phyloP scores from a whole-genome alignment of 2,888 invertebrate genomes.

The Xylocampa areola region DNA sequence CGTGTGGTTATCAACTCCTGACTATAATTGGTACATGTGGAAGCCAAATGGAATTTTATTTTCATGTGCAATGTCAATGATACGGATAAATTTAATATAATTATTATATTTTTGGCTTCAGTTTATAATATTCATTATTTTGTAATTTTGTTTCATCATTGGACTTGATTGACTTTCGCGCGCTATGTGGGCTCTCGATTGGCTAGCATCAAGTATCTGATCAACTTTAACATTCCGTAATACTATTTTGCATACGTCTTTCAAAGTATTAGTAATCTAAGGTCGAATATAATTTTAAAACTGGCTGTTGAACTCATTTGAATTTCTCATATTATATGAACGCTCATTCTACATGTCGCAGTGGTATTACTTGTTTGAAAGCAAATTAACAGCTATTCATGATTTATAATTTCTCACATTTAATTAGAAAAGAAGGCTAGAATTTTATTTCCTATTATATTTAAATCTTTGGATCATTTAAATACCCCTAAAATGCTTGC shows the following conservation, averaged over 20 bases:
- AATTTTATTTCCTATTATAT: neutral
- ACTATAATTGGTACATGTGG: constrained; percentile 44
- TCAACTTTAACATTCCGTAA: constrained; percentile 29
- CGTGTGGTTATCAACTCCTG: constrained; percentile 46
- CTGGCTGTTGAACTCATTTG: constrained; percentile 26
- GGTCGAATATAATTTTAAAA: constrained; percentile 29
- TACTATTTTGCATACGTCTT: constrained; percentile 32
- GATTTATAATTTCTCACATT: constrained; percentile 34
- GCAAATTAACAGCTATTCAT: constrained; percentile 21
- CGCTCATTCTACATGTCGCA: constrained; percentile 14
- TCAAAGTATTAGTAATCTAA: constrained; percentile 21
- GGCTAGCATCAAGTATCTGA: constrained; percentile 25
- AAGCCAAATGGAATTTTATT: constrained; percentile 27
- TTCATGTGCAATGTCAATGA: constrained; percentile 29
- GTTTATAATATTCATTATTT: constrained; percentile 6
- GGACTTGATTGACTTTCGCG: constrained; percentile 14
- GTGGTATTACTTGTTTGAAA: constrained; percentile 24
- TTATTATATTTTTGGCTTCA: neutral
- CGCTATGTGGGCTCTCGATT: constrained; percentile 34
- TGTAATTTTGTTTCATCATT: constrained; percentile 6
- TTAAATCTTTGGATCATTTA: neutral
- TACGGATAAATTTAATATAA: constrained; percentile 15
- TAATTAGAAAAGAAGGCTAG: constrained; percentile 2
- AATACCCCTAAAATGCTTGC: constrained; percentile 7
- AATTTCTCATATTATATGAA: constrained; percentile 26